phyloP scores from a whole-genome alignment of 2,113 vertebrate species.

The Edolisoma coerulescens region DNA sequence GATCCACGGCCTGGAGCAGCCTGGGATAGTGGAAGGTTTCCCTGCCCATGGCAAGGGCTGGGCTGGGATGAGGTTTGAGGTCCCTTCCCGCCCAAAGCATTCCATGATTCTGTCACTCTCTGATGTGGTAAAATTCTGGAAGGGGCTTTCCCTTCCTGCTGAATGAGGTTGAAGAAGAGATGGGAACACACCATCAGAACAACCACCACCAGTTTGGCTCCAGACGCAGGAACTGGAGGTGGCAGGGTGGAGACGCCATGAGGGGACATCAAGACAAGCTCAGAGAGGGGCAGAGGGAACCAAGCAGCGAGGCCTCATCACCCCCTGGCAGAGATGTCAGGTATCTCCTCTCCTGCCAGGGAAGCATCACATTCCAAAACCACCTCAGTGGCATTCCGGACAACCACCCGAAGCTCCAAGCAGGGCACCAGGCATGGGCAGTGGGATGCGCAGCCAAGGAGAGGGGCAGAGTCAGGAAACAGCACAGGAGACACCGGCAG shows the following conservation, averaged over 20 bases:
- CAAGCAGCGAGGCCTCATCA: conserved; percentile 10
- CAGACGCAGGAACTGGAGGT: background rate
- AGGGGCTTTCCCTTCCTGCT: background rate
- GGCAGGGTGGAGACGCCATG: background rate
- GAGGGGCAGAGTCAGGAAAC: background rate
- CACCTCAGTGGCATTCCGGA: conserved; percentile 79
- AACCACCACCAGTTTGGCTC: accelerated
- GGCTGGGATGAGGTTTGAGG: background rate
- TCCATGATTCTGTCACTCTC: background rate
- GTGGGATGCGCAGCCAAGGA: background rate
- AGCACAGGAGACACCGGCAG: conserved; percentile 3
- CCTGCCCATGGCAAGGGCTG: background rate
- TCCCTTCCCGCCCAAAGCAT: background rate
- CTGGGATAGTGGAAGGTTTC: background rate
- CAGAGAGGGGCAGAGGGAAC: conserved; percentile 49
- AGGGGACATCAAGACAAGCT: background rate
- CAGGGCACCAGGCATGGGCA: conserved; percentile 57
- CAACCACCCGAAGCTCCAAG: conserved; percentile 77
- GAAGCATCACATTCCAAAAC: conserved; percentile 81
- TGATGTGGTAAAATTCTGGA: background rate
- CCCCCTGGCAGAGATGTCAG: conserved; percentile 83
- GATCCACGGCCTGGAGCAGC: background rate
- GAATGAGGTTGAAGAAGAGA: accelerated
- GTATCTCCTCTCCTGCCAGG: conserved; percentile 82
- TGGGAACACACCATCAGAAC: background rate